These are phyloP conservation scores for Cyclophora punctaria DNA, from an alignment of 2,888 invertebrate genomes.

Conservation along the genomic window DNA sequence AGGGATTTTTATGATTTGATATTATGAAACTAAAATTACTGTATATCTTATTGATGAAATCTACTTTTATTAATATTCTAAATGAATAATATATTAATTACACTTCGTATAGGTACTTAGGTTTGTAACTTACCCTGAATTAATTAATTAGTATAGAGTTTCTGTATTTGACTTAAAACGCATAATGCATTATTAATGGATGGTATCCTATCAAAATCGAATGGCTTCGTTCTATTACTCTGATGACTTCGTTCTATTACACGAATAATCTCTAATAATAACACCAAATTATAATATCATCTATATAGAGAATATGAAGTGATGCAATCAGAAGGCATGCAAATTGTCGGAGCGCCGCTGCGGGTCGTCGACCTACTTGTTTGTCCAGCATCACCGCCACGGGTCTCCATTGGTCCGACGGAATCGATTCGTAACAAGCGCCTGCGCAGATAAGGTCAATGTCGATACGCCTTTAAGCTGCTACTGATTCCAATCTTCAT, in stretches of 20 bases:
- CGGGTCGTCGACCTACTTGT: constrained; percentile 58
- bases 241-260: no score
- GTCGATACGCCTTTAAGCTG: constrained; percentile 62
- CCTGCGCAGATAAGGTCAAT: constrained; percentile 64
- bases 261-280: no score
- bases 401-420: constrained; percentile 52
- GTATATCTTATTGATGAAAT: background rate
- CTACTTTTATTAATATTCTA: background rate
- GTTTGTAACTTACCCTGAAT: background rate
- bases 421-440: constrained; percentile 67
- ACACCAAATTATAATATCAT: constrained; percentile 44
- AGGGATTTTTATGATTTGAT: no score
- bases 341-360: constrained; percentile 51
- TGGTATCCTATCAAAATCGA: no score
- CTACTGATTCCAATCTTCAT: constrained; percentile 47
- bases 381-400: constrained; percentile 50
- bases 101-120: background rate
- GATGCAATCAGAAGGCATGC: constrained; percentile 67
- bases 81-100: background rate
- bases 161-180: no score
- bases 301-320: constrained; percentile 47
- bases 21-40: no score
- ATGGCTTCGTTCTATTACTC: no score
- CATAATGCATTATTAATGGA: no score
- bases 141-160: no score